Evolutionary conservation across 2,797 vertebrate species (phyloP), one percentile per base, ranked within the genome.

Genomic region (Todus mexicanus): DNA sequence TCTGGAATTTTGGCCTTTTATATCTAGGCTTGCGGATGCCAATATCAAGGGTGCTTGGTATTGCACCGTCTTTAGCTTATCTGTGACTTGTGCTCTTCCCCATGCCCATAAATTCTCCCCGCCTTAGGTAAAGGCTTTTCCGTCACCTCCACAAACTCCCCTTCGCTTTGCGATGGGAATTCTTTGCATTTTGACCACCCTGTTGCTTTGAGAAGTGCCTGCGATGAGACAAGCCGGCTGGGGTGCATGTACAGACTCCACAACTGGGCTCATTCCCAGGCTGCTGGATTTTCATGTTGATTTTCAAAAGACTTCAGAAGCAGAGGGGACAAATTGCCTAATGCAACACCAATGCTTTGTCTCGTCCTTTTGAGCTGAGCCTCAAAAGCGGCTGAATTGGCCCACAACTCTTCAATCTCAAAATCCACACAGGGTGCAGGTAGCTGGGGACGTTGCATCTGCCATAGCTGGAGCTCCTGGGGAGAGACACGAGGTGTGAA

Each of bases 151-250:
- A 15, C 54, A 25, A 38, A 38, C 10, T 48, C 12, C 15, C 15
- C 15, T 68, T 64, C 45, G 56, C 57, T 60, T 64, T 26, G 33
- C 54, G 29, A 11, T 1, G 23, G 20, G 33, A 50, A 37, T 21
- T 2, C 12, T 4, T 8, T 43, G 21, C 2, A 0, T 63, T 80
- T 57, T 33, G 42, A 6, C 37, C 40, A 43, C 15, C 20, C 38
- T 10, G 14, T 23, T 47, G 47, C 33, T 38, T 33, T 31, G 75
- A 15, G 33, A 47, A 31, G 7, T 7, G 4, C 26, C 16, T 4
- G 9, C 31, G 57, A 37, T 35, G 59, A 18, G 63, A 4, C 0
- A 2, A 43, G 40, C 0, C 12, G 60, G 31, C 21, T 0, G 9
- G 27, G 27, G 7, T 40, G 37, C 29, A 3, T 0, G 1, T 6